Conservation (phyloP, 2,888 invertebrate species). For the Maniola hyperantus region DNA sequence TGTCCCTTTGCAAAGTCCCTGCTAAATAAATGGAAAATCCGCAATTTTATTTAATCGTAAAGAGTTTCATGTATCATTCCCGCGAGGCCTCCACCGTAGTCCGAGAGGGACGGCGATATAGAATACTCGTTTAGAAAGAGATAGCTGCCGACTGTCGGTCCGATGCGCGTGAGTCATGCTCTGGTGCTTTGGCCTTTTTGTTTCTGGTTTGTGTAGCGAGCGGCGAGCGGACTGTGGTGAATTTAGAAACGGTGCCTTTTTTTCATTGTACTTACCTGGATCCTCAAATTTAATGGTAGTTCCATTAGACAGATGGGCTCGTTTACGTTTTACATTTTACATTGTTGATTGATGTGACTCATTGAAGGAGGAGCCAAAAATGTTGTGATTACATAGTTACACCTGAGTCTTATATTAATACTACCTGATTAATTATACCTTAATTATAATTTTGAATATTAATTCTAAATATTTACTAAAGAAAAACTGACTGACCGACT, state of each 20-base stretch:
- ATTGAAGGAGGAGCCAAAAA: not conserved
- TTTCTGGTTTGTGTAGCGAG: constrained; percentile 34
- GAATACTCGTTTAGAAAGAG: constrained; percentile 62
- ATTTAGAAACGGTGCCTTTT: constrained; percentile 15
- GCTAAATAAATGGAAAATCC: constrained; percentile 20
- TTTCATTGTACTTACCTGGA: constrained; percentile 7
- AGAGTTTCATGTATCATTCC: constrained; percentile 37
- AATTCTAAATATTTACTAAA: no score
- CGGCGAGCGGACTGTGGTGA: constrained; percentile 27
- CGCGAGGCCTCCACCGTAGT: constrained; percentile 36
- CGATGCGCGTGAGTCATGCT: constrained; percentile 71
- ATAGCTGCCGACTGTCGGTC: constrained; percentile 53
- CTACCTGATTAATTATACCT: no score
- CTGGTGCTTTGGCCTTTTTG: constrained; percentile 56
- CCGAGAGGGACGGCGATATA: constrained; percentile 45
- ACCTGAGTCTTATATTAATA: no score
- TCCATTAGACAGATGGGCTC: not conserved
- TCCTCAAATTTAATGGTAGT: not conserved
- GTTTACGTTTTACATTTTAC: not conserved
- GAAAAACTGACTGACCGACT: no score
- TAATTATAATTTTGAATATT: no score
- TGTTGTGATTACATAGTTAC: no score
- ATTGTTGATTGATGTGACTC: constrained; percentile 10
- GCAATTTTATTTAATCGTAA: constrained; percentile 39
- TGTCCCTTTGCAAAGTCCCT: not conserved